These are phyloP conservation scores for Panthera tigris DNA, from an alignment of 2,113 vertebrate genomes.

Conservation along the genomic window DNA sequence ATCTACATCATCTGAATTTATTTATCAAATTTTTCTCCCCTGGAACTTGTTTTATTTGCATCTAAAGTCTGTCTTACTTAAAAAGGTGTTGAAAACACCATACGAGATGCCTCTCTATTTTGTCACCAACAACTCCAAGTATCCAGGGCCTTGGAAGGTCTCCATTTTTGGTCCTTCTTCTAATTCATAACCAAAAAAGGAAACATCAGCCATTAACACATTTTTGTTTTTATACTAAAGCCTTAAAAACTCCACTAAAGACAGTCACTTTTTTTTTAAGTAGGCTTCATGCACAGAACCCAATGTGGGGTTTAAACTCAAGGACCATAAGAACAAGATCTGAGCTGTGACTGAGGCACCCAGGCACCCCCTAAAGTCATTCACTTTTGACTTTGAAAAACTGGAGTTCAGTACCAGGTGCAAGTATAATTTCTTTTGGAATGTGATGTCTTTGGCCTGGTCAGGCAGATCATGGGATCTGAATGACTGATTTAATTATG, in stretches of 20 bases:
- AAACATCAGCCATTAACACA: neutral
- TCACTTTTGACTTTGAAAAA: conserved; percentile 20
- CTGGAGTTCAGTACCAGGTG: neutral
- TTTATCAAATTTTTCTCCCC: neutral
- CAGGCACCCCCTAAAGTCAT: neutral
- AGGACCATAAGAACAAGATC: no score
- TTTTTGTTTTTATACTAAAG: conserved; percentile 20
- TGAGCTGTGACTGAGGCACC: no score
- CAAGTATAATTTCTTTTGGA: neutral
- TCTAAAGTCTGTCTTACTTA: conserved; percentile 16
- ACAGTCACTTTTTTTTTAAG: no score
- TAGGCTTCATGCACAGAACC: no score
- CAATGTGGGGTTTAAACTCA: no score
- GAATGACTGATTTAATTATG: neutral
- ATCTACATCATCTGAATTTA: neutral
- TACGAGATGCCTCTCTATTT: neutral
- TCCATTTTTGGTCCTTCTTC: neutral
- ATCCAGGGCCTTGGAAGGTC: neutral
- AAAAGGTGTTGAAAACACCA: neutral
- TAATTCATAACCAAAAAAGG: conserved; percentile 29
- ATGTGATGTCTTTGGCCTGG: neutral
- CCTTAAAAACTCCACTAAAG: neutral
- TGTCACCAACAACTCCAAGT: neutral
- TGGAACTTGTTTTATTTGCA: neutral
- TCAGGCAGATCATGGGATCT: neutral